Evolutionary conservation across 2,797 vertebrate species (phyloP).

Genomic region (Zalophus californianus): DNA sequence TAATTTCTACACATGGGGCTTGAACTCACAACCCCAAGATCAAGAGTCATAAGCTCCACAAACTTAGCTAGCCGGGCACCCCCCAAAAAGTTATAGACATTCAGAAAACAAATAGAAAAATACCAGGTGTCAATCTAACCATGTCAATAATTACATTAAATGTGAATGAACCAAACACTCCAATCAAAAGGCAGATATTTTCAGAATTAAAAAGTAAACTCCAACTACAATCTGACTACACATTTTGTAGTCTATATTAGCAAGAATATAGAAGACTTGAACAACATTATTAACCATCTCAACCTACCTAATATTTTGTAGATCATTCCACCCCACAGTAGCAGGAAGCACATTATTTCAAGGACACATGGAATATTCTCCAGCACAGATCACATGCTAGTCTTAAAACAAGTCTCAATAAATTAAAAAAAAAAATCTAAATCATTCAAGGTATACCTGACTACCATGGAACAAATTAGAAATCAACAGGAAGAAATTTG

Average conservation of each 20-base stretch:
- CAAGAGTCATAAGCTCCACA: not conserved
- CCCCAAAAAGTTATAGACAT: not conserved
- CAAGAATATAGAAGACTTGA: not conserved
- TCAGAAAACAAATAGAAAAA: not conserved
- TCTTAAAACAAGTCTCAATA: slow-evolving; percentile 8
- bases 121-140: not conserved
- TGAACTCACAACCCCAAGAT: not conserved
- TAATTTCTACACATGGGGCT: not conserved
- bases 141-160: not conserved
- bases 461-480: not conserved
- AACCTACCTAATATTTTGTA: not conserved
- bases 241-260: not conserved
- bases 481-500: not conserved
- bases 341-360: not conserved
- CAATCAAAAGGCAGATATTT: not conserved
- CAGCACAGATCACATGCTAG: not conserved
- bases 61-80: not conserved
- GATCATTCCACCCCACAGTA: not conserved
- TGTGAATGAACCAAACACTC: not conserved
- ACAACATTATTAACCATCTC: not conserved
- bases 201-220: not conserved
- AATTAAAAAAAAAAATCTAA: not conserved
- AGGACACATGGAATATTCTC: not conserved
- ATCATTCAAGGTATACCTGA: not conserved
- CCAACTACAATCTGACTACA: not conserved